Percentiles rank a stretch among this genome's conserved stretches.
Evolutionary conservation across 53 echinoderm and acorn worm species (phyloP).

Genomic region (Astropecten irregularis): DNA sequence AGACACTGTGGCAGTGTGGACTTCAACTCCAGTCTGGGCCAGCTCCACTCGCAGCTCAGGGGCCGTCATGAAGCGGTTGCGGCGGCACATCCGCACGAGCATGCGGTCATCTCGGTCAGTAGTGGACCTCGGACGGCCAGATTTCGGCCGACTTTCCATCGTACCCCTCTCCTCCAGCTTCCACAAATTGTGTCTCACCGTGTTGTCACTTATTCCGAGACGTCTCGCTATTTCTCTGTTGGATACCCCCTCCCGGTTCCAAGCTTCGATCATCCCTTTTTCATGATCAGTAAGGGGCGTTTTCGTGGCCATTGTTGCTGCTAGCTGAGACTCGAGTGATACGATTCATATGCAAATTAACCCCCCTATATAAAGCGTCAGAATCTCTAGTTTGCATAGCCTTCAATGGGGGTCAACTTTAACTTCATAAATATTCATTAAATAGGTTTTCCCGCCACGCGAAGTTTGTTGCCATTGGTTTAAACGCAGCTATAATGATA

Average conservation of each 20-base stretch:
- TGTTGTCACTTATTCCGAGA: neutral
- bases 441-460: slow-evolving; percentile 1
- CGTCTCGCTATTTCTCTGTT: slow-evolving; percentile 20
- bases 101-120: slow-evolving; percentile 7
- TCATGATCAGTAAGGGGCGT: neutral
- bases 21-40: neutral
- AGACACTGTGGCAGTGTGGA: neutral
- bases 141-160: neutral
- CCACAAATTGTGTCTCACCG: neutral
- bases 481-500: slow-evolving; percentile 12
- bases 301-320: neutral
- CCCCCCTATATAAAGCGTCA: neutral
- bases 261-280: slow-evolving; percentile 39
- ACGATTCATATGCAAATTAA: slow-evolving; percentile 11
- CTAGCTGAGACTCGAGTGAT: neutral
- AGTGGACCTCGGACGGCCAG: slow-evolving; percentile 19
- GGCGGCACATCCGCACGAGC: neutral
- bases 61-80: slow-evolving; percentile 5
- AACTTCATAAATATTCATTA: slow-evolving; percentile 13
- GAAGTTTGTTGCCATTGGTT: slow-evolving; percentile 8
- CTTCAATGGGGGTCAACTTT: neutral
- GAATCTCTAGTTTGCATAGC: neutral
- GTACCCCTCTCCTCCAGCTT: slow-evolving; percentile 4
- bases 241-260: neutral
- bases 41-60: neutral